phyloP scores from a whole-genome alignment of 2,888 invertebrate species.

The Plebejus melissa region DNA sequence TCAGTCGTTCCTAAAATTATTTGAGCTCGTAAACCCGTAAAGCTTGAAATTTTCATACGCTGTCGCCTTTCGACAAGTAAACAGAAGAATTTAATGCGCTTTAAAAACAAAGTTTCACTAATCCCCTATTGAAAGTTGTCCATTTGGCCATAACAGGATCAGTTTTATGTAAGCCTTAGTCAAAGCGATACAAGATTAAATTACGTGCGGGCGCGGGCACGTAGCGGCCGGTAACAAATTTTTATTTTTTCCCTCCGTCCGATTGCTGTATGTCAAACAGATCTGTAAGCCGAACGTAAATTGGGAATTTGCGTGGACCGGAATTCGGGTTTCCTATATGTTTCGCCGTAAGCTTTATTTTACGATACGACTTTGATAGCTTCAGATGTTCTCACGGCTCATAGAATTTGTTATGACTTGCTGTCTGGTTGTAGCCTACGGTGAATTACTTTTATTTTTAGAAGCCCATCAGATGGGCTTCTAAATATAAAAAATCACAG shows the following conservation, averaged over 20 bases:
- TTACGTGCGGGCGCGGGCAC: conserved; percentile 56
- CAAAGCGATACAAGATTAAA: conserved; percentile 69
- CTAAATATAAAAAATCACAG: too few relatives aligned
- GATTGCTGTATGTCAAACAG: conserved; percentile 66
- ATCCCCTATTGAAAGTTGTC: conserved; percentile 18
- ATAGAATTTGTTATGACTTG: conserved; percentile 12
- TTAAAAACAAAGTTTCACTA: neutral
- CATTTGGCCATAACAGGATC: conserved; percentile 33
- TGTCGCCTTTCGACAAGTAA: neutral
- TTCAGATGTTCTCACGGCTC: conserved; percentile 11
- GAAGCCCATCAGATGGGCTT: neutral
- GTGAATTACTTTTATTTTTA: neutral
- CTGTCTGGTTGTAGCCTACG: neutral
- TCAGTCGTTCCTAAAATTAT: neutral
- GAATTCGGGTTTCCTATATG: conserved; percentile 47
- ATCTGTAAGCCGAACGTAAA: conserved; percentile 64
- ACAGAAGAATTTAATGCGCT: neutral
- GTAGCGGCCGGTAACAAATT: conserved; percentile 46
- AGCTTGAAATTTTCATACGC: neutral
- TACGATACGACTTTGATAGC: conserved; percentile 30
- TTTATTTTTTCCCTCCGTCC: conserved; percentile 53
- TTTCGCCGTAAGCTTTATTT: conserved; percentile 33
- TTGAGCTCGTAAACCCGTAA: neutral
- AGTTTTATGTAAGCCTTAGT: conserved; percentile 51
- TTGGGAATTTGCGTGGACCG: conserved; percentile 54